These are phyloP conservation scores for Thalpophila matura DNA, from an alignment of 2,888 invertebrate genomes.

Conservation along the genomic window DNA sequence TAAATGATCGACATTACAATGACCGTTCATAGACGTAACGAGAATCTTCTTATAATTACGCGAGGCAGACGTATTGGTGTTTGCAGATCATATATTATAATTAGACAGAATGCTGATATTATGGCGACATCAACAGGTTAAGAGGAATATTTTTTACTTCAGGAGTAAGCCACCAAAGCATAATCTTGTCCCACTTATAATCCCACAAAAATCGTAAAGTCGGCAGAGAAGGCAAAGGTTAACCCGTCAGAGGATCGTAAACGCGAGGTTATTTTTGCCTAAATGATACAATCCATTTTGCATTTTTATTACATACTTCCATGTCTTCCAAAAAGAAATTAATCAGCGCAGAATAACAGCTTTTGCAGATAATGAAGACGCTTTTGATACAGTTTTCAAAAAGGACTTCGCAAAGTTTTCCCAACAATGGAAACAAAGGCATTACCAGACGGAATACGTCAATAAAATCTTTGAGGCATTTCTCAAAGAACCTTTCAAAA, in stretches of 20 bases:
- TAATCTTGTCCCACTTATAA: conserved; percentile 45
- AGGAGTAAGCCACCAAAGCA: conserved; percentile 7
- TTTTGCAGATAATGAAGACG: conserved; percentile 40
- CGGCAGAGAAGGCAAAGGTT: conserved; percentile 40
- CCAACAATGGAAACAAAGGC: conserved; percentile 62
- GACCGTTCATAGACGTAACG: no score
- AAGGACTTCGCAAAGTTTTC: conserved; percentile 56
- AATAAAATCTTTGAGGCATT: conserved; percentile 77
- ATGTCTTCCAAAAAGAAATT: conserved; percentile 28
- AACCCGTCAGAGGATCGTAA: conserved; percentile 50
- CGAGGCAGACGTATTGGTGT: no score
- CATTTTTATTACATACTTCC: conserved; percentile 48
- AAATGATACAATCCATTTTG: conserved; percentile 48
- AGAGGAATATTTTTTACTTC: no score
- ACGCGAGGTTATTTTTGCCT: conserved; percentile 41
- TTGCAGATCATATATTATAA: no score
- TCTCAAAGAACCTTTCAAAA: conserved; percentile 79
- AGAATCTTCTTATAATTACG: no score
- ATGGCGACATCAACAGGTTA: no score
- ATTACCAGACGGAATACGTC: conserved; percentile 69
- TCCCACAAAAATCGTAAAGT: conserved; percentile 47
- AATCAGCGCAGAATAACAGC: conserved; percentile 41
- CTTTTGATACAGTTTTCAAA: conserved; percentile 39
- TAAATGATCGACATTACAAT: no score
- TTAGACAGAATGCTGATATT: no score